Evolutionary conservation across 2,888 invertebrate genomes (phyloP), one percentile per base, ranked within the genome.

Genomic region (Sipha maydis): DNA sequence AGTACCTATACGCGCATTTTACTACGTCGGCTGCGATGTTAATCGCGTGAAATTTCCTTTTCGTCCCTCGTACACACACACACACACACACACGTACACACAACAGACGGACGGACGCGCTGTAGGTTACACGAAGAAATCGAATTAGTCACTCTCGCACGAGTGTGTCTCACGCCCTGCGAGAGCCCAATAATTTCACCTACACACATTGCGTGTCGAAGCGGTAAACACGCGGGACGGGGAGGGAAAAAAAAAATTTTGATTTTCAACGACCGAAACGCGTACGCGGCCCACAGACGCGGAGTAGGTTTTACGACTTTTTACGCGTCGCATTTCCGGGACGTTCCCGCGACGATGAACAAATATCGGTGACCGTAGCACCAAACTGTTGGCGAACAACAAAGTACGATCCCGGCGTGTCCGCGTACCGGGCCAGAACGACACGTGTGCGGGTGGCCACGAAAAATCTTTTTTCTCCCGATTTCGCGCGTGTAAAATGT

Each of bases 61-160:
- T 69, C 25, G 73, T 77, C 85, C 71, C 67, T 5, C 17, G 7
- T 14, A 71, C 28, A 31, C 71, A 11, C 71, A 41, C 80, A n/a
- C 71, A 73, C 75, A 48, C 85, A 54, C 80, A 25, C 31, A 56
- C 17, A 31, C 21, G 31, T 31, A 38, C 41, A 56, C 48, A 71
- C 48, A 21, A 19, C 19, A 34, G 34, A 34, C 8, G 21, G 56
- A 25, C 61, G 61, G 25, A 56, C 3, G 61, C 61, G 61, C 48
- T 48, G 14, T 48, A 14, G 48, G 48, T 48, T 48, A 48, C n/a
- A 28, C 73, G 5, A 80, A 38, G 75, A 75, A 88, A 88, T 80
- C 86, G 80, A 88, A 88, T 88, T 88, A 80, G 88, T 88, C 88
- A 82, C 88, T 82, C 88, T 88, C 88, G 17, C 80, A 14, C 85